These are phyloP conservation scores for Fregata magnificens DNA, from an alignment of 2,113 vertebrate species.

Conservation along the genomic window DNA sequence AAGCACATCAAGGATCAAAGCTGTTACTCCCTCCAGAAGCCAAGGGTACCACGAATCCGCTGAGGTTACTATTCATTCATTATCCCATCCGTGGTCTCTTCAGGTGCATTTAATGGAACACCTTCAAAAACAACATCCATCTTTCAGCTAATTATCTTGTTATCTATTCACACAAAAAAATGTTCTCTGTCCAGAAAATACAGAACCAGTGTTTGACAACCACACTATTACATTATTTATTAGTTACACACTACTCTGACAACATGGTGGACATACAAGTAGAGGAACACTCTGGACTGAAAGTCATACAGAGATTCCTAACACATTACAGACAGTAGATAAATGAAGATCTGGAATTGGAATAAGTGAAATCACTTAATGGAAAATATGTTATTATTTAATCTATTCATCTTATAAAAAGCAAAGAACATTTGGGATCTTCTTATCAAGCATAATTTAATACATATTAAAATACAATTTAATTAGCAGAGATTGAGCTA, in stretches of 20 bases:
- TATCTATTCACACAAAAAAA: not conserved
- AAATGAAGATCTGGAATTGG: not conserved
- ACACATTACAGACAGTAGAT: not conserved
- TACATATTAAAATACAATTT: not conserved
- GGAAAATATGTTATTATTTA: not conserved
- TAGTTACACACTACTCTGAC: not conserved
- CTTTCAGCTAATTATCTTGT: not conserved
- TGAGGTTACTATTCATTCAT: not conserved
- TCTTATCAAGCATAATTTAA: not conserved
- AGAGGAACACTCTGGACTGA: not conserved
- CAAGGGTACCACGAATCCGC: not conserved
- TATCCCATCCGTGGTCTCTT: not conserved
- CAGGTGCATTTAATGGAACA: not conserved
- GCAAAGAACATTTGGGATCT: not conserved
- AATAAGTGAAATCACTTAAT: not conserved
- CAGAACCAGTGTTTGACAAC: not conserved
- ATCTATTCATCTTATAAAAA: not conserved
- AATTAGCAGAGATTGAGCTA: not conserved
- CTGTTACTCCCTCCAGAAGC: not conserved
- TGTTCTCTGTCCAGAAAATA: not conserved
- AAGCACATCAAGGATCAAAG: not conserved
- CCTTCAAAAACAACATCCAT: not conserved
- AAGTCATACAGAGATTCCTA: not conserved
- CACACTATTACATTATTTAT: not conserved
- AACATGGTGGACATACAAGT: not conserved